A percentile compares a stretch with the other conserved stretches of the same genome.
Conservation (phyloP, 1,140 invertebrate species). For the Camponotus vicinus region DNA sequence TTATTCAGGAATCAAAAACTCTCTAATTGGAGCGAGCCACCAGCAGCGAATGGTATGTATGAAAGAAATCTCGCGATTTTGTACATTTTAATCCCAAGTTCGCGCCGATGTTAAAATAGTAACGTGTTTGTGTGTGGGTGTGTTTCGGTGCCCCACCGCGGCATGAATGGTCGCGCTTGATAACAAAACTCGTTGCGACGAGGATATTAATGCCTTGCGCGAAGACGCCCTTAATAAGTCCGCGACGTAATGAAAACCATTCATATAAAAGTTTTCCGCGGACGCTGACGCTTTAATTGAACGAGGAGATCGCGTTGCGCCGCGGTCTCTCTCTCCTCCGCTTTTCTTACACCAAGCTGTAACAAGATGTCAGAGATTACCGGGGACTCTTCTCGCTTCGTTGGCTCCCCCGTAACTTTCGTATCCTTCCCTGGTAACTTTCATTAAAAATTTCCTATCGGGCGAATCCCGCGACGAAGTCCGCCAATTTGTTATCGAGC, state of each 20-base stretch:
- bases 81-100: neutral
- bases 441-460: conserved; percentile 75
- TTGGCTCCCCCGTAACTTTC: conserved; percentile 57
- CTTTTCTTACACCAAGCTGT: conserved; percentile 37
- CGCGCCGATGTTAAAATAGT: conserved; percentile 33
- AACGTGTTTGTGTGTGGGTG: neutral
- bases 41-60: conserved; percentile 14
- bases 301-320: conserved; percentile 64
- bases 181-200: conserved; percentile 81
- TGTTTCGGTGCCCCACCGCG: neutral
- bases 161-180: conserved; percentile 68
- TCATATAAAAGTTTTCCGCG: conserved; percentile 83
- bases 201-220: conserved; percentile 79
- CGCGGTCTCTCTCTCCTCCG: conserved; percentile 25
- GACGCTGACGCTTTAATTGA: conserved; percentile 83
- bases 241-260: conserved; percentile 84
- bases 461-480: conserved; percentile 61
- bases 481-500: conserved; percentile 72
- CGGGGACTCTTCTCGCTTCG: conserved; percentile 46
- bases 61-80: neutral
- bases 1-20: neutral
- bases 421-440: conserved; percentile 49
- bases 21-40: neutral
- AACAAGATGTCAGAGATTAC: conserved; percentile 63
- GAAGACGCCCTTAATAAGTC: conserved; percentile 83